Base-by-base conservation (phyloP, 2,113 vertebrate species). In the Ramphastos sulfuratus region DNA sequence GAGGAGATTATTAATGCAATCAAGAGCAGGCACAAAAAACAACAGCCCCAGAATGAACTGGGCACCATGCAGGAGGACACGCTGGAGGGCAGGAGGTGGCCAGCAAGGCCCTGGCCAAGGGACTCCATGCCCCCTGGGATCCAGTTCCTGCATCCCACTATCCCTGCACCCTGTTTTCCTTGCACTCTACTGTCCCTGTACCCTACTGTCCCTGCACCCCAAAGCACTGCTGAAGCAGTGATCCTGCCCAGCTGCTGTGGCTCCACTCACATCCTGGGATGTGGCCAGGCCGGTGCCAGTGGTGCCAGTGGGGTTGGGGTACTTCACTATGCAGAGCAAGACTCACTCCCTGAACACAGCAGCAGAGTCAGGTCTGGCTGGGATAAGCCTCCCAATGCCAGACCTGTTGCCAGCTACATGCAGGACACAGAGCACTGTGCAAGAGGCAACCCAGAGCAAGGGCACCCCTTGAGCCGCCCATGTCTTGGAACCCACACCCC, bases 1-100 rank as follows among this genome's bases (percentile, higher is more conserved):
- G 96, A 90, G 79, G 78, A 95, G 86, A 96, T 96, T 92, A 96
- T 96, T 96, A 97, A 93, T 78, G 84, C 58, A 87, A 96, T 97
- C 95, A 94, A 82, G 67, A 24, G 89, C 83, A 93, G 72, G 79
- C 64, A 87, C 94, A 85, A 84, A 92, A 81, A 42, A 7, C 75
- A 24, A 42, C 4, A 1, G 15, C 2, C 37, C 54, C 65, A 56
- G 92, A 93, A 95, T 93, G 93, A 95, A 95, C 95, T 75, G 93
- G 73, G 73, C 85, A 6, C 48, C 0, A 0, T 5, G 4, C 72
- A 73, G 79, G 74, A 90, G 82, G 70, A 87, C 2, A 2, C 28
- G 0, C 44, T 1, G 7, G 79, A 89, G 65, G 74, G 87, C 66
- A 84, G 73, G 61, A 78, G 54, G 76, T 60, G 59, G 60, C 46